Conservation (phyloP, 2,113 vertebrate genomes). For the Thomomys bottae region DNA sequence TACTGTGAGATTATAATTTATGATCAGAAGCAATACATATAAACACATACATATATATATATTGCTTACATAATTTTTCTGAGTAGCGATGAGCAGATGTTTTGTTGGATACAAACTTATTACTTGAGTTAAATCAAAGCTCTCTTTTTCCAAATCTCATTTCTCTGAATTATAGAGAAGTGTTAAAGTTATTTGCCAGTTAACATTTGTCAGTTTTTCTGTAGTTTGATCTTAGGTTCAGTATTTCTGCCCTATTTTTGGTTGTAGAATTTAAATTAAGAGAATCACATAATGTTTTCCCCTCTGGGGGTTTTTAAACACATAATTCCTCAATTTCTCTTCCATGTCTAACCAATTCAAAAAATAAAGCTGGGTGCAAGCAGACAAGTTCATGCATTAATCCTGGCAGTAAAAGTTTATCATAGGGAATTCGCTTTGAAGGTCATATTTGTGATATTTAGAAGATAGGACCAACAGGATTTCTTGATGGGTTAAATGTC, state of each 20-base stretch:
- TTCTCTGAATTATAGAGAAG: not conserved
- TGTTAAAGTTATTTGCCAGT: not conserved
- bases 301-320: not conserved
- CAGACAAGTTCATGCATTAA: not conserved
- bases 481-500: not conserved
- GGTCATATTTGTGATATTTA: not conserved
- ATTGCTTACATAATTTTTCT: not conserved
- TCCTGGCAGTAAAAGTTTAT: not conserved
- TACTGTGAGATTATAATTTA: not conserved
- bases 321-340: not conserved
- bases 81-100: not conserved
- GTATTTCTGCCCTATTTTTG: not conserved
- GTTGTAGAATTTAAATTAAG: slow-evolving; percentile 27
- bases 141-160: not conserved
- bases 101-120: not conserved
- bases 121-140: not conserved
- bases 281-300: not conserved
- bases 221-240: not conserved
- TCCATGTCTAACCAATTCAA: not conserved
- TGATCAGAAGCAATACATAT: not conserved
- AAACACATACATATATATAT: not conserved
- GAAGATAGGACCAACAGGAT: not conserved
- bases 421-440: not conserved
- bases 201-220: too few species aligned
- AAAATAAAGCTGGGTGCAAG: not conserved